Evolutionary conservation across 2,888 invertebrate species (phyloP), one percentile per base, ranked within the genome.

Genomic region (Drosophila koepferae): DNA sequence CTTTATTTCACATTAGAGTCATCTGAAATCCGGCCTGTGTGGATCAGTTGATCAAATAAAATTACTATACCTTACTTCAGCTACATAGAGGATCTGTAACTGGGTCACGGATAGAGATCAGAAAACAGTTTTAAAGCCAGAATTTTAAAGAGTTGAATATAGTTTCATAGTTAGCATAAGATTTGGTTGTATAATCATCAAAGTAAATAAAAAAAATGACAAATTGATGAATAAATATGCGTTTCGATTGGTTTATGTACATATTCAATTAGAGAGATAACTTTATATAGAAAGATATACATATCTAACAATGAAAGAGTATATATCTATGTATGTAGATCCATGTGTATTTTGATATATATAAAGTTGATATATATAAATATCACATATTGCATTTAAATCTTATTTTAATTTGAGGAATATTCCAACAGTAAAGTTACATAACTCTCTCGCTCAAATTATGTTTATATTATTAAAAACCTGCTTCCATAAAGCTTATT

Each of bases 401-500:
- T n/a, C 31, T 49, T 9, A n/a, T 49, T 49, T 34, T 31, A 34
- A 51, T 34, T 36, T 14, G 1, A 18, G 12, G 34, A 34, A 14
- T 20, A 36, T 20, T 34, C 34, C 18, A 51, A 18, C 14, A 51
- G 10, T 6, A 18, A 3, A 51, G 1, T 34, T 8, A 34, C 18
- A 51, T 34, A 51, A 7, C 51, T 51, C 18, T 8, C 12, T 18
- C 0, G 51, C 5, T 38, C 9, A 36, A 38, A 38, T 36, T 38
- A 36, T 38, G 36, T 16, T 54, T 38, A 23, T 23, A 16, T 36
- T 36, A 36, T 53, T 53, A 20, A 23, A 54, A 54, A 54, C 53
- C 38, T 20, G 53, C 8, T 23, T 14, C 36, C 16, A 23, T 10
- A 18, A 8, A 28, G 59, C 28, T 38, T 40, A 41, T 20, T 43